Evolutionary conservation across 92 coral and sea anemone genomes (phyloP).

Genomic region (Phymanthus crucifer): DNA sequence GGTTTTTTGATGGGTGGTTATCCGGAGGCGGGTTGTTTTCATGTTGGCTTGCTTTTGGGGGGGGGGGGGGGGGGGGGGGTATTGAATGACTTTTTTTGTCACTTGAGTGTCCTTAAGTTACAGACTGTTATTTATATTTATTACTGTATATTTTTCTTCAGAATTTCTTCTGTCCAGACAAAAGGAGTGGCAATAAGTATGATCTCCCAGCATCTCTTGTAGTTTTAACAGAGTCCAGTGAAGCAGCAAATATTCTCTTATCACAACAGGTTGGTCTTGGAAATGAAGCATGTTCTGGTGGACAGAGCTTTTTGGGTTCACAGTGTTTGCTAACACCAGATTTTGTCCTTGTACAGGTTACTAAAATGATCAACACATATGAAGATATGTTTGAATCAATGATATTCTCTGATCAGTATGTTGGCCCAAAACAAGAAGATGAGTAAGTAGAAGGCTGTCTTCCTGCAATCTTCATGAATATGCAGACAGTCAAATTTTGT

Average conservation of each 20-base stretch:
- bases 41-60: no score
- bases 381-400: conserved; percentile 93
- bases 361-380: conserved; percentile 70
- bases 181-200: conserved; percentile 84
- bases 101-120: no score
- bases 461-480: no score
- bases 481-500: no score
- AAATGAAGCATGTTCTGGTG: neutral
- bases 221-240: conserved; percentile 76
- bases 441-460: conserved; percentile 65
- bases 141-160: conserved; percentile 20
- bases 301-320: neutral
- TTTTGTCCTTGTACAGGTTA: conserved; percentile 50
- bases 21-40: no score
- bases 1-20: no score
- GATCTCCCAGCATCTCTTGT: conserved; percentile 81
- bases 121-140: neutral
- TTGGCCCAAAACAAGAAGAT: conserved; percentile 94
- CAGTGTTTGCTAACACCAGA: no score
- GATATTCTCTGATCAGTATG: conserved; percentile 95
- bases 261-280: conserved; percentile 70
- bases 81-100: no score
- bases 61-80: no score
- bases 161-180: conserved; percentile 96
- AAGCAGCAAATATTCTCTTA: conserved; percentile 71